Conservation (phyloP, 1,140 invertebrate genomes). For the Leptinotarsa undecemlineata region DNA sequence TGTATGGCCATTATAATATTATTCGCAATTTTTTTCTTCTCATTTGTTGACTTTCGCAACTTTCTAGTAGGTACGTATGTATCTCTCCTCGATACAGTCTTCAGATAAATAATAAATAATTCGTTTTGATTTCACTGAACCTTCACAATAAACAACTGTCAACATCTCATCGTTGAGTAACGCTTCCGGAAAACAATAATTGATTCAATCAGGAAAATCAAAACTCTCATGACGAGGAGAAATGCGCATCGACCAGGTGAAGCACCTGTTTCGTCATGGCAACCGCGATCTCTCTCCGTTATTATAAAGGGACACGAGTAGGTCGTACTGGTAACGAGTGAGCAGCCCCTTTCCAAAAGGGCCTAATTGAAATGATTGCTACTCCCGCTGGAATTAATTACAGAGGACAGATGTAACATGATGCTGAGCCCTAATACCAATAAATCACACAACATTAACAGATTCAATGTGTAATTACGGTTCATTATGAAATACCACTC, state of each 20-base stretch:
- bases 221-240: neutral
- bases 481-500: slow-evolving; percentile 38
- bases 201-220: neutral
- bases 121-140: too few relatives aligned
- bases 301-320: slow-evolving; percentile 26
- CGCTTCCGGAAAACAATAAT: neutral
- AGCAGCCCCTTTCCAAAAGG: slow-evolving; percentile 13
- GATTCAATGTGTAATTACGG: slow-evolving; percentile 49
- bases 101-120: too few relatives aligned
- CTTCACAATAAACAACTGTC: neutral
- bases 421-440: slow-evolving; percentile 40
- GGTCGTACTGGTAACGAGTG: slow-evolving; percentile 15
- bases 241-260: slow-evolving; percentile 4
- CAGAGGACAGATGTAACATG: slow-evolving; percentile 50
- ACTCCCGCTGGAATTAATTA: slow-evolving; percentile 52
- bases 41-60: too few relatives aligned
- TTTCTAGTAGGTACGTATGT: too few relatives aligned
- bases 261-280: slow-evolving; percentile 34
- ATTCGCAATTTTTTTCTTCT: too few relatives aligned
- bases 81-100: too few relatives aligned
- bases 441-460: slow-evolving; percentile 46
- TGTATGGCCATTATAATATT: too few relatives aligned
- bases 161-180: neutral
- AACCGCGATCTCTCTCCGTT: slow-evolving; percentile 23
- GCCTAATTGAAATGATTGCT: slow-evolving; percentile 52